Evolutionary conservation across 2,113 vertebrate species (phyloP).

Genomic region (Machaerirhynchus nigripectus): DNA sequence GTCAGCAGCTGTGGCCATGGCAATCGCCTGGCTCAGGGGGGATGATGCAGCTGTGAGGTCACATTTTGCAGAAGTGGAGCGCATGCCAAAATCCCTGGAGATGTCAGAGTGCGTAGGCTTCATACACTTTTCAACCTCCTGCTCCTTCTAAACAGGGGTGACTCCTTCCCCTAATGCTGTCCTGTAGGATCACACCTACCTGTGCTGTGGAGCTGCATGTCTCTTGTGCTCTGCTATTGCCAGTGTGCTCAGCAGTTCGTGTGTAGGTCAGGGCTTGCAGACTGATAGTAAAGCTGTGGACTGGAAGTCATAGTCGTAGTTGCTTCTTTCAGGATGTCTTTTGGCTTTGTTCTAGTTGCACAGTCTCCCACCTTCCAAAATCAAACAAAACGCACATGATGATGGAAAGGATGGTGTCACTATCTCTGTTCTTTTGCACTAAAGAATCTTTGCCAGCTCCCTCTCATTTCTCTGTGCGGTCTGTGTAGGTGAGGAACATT

Average conservation of each 20-base stretch:
- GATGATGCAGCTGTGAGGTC: conserved; percentile 82
- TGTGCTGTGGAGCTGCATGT: not conserved
- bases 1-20: conserved; percentile 85
- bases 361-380: not conserved
- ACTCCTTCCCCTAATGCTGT: not conserved
- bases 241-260: not conserved
- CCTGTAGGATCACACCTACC: not conserved
- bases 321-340: not conserved
- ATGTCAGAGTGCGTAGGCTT: conserved; percentile 83
- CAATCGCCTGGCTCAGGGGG: conserved; percentile 88
- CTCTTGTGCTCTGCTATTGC: not conserved
- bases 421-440: not conserved
- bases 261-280: not conserved
- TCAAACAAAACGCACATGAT: not conserved
- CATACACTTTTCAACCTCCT: not conserved
- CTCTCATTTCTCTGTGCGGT: not conserved
- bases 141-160: not conserved
- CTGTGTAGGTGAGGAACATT: not conserved
- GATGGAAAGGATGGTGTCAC: not conserved
- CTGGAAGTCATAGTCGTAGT: not conserved
- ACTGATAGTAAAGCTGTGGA: not conserved
- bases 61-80: conserved; percentile 84
- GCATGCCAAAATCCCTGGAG: conserved; percentile 89
- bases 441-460: not conserved
- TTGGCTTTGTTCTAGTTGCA: not conserved